Evolutionary conservation across 2,888 invertebrate species (phyloP).

Genomic region (Sceliomorpha sp.): DNA sequence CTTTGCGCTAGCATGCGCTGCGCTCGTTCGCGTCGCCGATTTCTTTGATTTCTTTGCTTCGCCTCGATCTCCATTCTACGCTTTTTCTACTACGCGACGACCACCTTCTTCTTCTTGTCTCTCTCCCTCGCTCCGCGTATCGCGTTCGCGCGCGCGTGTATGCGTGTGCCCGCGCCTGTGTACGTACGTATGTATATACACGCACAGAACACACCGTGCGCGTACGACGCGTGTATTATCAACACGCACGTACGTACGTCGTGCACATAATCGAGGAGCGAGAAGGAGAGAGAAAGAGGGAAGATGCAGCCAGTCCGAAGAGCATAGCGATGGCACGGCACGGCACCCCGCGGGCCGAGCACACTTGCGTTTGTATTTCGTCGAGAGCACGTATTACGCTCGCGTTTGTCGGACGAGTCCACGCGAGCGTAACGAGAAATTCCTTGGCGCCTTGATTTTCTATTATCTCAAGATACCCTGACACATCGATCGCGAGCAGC

Average conservation of each 20-base stretch:
- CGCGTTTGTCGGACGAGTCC: too few relatives aligned
- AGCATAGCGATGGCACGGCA: too few relatives aligned
- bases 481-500: slow-evolving; percentile 55
- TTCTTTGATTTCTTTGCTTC: slow-evolving; percentile 91
- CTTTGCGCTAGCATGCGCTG: slow-evolving; percentile 94
- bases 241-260: too few relatives aligned
- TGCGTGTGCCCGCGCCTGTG: too few relatives aligned
- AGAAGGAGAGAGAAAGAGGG: too few relatives aligned
- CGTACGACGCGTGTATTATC: too few relatives aligned
- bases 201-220: too few relatives aligned
- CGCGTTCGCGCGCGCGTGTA: not conserved
- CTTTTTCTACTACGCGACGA: slow-evolving; percentile 30
- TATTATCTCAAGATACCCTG: slow-evolving; percentile 20
- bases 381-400: slow-evolving; percentile 1
- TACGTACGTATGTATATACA: not conserved
- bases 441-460: not conserved
- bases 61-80: slow-evolving; percentile 88
- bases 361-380: too few relatives aligned
- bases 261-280: too few relatives aligned
- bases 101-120: slow-evolving; percentile 31
- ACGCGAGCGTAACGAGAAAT: not conserved
- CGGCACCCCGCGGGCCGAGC: too few relatives aligned
- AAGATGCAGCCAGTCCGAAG: too few relatives aligned
- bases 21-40: slow-evolving; percentile 93
- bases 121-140: slow-evolving; percentile 19